These are phyloP conservation scores for Sarcophilus harrisii DNA, from an alignment of 2,797 vertebrate species.

Conservation along the genomic window DNA sequence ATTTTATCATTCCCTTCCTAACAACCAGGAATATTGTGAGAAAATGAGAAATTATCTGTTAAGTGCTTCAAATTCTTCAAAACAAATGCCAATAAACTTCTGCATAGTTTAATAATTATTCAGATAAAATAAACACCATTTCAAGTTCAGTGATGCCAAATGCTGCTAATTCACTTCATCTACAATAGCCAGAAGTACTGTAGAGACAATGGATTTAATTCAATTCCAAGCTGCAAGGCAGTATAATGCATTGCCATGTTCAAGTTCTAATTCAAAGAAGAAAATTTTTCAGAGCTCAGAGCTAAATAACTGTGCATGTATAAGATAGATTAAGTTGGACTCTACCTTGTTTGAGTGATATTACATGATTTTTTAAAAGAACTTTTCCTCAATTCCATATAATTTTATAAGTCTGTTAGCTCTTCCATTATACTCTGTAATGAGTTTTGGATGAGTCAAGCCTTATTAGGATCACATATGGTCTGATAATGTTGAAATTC, in stretches of 20 bases:
- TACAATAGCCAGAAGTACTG: conserved; percentile 37
- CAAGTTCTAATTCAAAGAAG: conserved; percentile 5
- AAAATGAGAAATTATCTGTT: conserved; percentile 1
- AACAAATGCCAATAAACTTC: conserved; percentile 9
- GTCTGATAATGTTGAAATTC: neutral
- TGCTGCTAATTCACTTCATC: conserved; percentile 71
- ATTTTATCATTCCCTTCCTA: neutral
- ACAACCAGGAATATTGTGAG: neutral
- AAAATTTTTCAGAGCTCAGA: conserved; percentile 17
- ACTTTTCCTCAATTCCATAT: neutral
- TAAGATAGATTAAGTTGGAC: conserved; percentile 26
- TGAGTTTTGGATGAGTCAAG: conserved; percentile 43
- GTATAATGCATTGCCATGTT: conserved; percentile 2
- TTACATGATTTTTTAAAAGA: neutral
- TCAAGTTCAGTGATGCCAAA: conserved; percentile 75
- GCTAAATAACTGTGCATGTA: conserved; percentile 41
- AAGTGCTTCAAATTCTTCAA: conserved; percentile 40
- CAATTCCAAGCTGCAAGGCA: conserved; percentile 8
- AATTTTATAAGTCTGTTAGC: conserved; percentile 1
- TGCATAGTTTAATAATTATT: conserved; percentile 44
- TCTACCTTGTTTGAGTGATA: conserved; percentile 14
- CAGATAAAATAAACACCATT: conserved; percentile 69
- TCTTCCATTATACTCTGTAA: conserved; percentile 32
- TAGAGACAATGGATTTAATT: conserved; percentile 30
- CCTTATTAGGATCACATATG: neutral